Conservation (phyloP, 2,113 vertebrate species). For the Percina caprodes region DNA sequence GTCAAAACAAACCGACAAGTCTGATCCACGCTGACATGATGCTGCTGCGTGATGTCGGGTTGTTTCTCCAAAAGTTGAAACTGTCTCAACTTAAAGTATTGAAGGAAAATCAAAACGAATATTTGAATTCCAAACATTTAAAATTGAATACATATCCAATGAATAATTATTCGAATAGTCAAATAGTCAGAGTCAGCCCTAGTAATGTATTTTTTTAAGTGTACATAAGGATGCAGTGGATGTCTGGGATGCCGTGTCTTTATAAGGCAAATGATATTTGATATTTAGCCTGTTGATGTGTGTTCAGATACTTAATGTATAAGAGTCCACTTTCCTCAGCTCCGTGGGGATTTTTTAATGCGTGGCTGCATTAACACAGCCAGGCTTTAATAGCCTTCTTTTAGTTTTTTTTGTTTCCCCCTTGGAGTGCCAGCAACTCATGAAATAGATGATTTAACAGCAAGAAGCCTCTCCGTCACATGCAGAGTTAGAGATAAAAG, state of each 20-base stretch:
- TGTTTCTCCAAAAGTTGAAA: too few species aligned
- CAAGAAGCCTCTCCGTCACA: conserved; percentile 70
- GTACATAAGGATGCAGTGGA: neutral
- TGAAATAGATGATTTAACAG: conserved; percentile 79
- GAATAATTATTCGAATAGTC: too few species aligned
- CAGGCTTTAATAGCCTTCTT: conserved; percentile 66
- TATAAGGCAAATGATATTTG: neutral
- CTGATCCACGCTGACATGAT: too few species aligned
- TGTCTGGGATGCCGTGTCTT: neutral
- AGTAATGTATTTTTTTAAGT: neutral
- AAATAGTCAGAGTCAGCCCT: too few species aligned
- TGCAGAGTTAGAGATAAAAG: conserved; percentile 54
- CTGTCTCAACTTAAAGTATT: too few species aligned
- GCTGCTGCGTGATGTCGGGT: too few species aligned
- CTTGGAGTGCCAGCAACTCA: conserved; percentile 57
- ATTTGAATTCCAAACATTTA: too few species aligned
- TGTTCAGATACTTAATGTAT: conserved; percentile 49
- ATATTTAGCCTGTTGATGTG: conserved; percentile 36
- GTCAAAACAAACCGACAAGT: too few species aligned
- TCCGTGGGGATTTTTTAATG: conserved; percentile 70
- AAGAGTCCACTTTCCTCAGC: conserved; percentile 53
- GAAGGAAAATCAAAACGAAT: too few species aligned
- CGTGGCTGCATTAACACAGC: conserved; percentile 72
- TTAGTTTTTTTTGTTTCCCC: conserved; percentile 17
- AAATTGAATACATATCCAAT: too few species aligned